Evolutionary conservation across 2,113 vertebrate species (phyloP), one percentile per base, ranked within the genome.

Genomic region (Ophiodon elongatus): DNA sequence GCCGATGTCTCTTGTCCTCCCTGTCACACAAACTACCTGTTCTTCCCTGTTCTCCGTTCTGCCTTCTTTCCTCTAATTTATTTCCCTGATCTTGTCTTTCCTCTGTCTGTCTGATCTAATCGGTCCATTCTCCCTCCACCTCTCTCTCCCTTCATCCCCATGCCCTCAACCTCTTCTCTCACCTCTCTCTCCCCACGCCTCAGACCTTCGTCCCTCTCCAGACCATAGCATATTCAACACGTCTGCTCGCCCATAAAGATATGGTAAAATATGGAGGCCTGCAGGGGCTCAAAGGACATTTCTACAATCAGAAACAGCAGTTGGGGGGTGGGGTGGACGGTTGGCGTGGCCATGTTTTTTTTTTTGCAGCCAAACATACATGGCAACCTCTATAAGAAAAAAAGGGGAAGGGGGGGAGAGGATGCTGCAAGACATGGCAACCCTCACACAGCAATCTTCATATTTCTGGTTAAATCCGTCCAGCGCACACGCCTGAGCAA

Each of bases 181-280:
- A 57, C 35, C 76, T 76, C 57, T 50, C 57, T 50, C 52, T 56
- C 56, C 56, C 56, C 56, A 21, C 39, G 19, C 54, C 37, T 11
- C 17, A 59, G 45, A 78, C 72, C 56, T 50, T 43, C 4, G 17
- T 35, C 56, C 59, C 59, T 57, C 62, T 70, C 19, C 67, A 79
- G 29, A 80, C 76, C 69, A 37, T 17, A 66, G 31, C 79, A 67
- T 71, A 88, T 84, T 91, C 88, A 88, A 88, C 92, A 80, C 0
- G 73, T 86, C 89, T 76, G 79, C 78, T 11, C 5, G 19, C 37
- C 78, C 50, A 39, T 80, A 92, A 93, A 82, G 73, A 91, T 86
- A 94, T 93, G 93, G 84, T 92, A 92, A 93, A 94, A 92, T 92
- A 94, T 93, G 93, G 91, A 91, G 82, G 88, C 85, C 90, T 86